phyloP scores from a whole-genome alignment of 2,113 vertebrate species.

The Riparia riparia region DNA sequence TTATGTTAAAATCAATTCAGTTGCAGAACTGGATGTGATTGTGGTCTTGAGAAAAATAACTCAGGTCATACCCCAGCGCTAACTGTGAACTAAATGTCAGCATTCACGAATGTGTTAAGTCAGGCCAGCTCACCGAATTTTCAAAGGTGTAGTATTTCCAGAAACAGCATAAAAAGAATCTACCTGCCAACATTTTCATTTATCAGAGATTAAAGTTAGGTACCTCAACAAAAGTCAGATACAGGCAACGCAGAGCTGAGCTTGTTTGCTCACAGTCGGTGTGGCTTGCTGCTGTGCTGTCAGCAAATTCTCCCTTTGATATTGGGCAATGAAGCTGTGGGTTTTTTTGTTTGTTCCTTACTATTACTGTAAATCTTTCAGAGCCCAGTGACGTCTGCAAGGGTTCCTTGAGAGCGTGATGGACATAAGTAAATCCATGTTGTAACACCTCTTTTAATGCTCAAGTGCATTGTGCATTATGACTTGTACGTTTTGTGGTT shows the following conservation, averaged over 20 bases:
- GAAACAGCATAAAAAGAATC: conserved; percentile 7
- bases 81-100: conserved; percentile 62
- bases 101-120: not conserved
- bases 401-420: not conserved
- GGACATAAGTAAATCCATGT: not conserved
- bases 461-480: not conserved
- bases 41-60: conserved; percentile 59
- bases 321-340: not conserved
- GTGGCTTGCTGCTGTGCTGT: not conserved
- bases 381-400: not conserved
- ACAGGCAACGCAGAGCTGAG: not conserved
- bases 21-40: conserved; percentile 26
- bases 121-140: conserved; percentile 17
- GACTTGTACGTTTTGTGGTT: not conserved
- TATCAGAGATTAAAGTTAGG: not conserved
- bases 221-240: not conserved
- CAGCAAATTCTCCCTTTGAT: not conserved
- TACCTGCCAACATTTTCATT: not conserved
- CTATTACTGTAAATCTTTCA: not conserved
- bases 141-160: not conserved
- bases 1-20: conserved; percentile 42
- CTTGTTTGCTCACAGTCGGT: not conserved
- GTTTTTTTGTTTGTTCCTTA: not conserved
- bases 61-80: conserved; percentile 33
- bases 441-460: not conserved